phyloP scores from a whole-genome alignment of 2,888 invertebrate species.

The Tiliacea aurago region DNA sequence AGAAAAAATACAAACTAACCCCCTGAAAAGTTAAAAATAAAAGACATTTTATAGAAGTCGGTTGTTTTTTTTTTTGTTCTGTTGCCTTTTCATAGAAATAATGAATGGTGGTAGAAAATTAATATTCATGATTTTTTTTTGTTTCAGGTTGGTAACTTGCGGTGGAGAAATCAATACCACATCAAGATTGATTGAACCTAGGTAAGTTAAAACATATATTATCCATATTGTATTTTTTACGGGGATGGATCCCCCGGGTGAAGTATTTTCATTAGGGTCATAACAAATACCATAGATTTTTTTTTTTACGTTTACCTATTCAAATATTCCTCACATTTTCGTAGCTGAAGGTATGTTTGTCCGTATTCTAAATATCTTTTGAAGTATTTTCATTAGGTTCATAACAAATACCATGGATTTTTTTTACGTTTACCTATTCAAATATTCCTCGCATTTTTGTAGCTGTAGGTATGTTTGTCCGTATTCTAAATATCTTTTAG shows the following conservation, averaged over 20 bases:
- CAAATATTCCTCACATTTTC: not conserved
- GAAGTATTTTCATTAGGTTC: not conserved
- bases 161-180: not conserved
- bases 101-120: no score
- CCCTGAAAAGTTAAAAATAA: no score
- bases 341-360: not conserved
- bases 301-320: not conserved
- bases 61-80: no score
- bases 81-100: no score
- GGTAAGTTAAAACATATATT: constrained; percentile 30
- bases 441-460: not conserved
- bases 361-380: not conserved
- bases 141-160: constrained; percentile 27
- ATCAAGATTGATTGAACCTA: constrained; percentile 20
- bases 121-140: not conserved
- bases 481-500: not conserved
- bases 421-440: not conserved
- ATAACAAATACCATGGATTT: not conserved
- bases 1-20: no score
- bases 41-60: no score
- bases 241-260: no score
- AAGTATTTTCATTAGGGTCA: not conserved
- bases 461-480: not conserved
- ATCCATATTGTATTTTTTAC: not conserved
- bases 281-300: no score